Evolutionary conservation across 2,888 invertebrate genomes (phyloP).

Genomic region (Idaea straminata): DNA sequence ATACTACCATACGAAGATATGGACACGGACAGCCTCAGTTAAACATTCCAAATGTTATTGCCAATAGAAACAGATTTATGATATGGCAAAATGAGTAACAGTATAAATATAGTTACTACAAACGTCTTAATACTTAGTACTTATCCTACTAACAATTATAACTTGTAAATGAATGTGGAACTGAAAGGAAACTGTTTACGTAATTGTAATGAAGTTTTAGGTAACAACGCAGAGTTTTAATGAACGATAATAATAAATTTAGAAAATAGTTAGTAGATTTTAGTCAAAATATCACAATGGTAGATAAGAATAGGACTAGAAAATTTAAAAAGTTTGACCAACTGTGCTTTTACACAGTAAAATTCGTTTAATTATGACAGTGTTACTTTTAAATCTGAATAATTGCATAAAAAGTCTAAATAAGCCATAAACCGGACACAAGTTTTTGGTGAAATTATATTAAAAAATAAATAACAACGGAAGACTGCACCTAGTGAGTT

Average conservation of each 20-base stretch:
- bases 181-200: neutral
- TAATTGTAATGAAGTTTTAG: neutral
- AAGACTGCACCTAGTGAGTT: conserved; percentile 26
- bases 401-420: neutral
- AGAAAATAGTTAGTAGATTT: conserved; percentile 33
- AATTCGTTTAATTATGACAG: neutral
- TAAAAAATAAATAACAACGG: conserved; percentile 13
- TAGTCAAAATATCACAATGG: conserved; percentile 72
- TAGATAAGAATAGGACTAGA: conserved; percentile 47
- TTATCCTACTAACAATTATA: neutral
- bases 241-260: conserved; percentile 13
- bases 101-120: neutral
- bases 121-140: neutral
- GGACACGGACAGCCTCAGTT: neutral
- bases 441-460: conserved; percentile 1
- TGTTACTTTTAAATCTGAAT: neutral
- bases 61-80: neutral
- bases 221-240: conserved; percentile 4
- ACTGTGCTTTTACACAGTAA: conserved; percentile 22
- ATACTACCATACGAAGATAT: neutral
- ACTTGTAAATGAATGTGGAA: neutral
- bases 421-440: no score
- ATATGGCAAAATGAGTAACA: neutral
- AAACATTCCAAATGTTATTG: neutral
- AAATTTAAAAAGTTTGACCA: conserved; percentile 26